Evolutionary conservation across 2,113 vertebrate genomes (phyloP).

Genomic region (Zosterops lateralis): DNA sequence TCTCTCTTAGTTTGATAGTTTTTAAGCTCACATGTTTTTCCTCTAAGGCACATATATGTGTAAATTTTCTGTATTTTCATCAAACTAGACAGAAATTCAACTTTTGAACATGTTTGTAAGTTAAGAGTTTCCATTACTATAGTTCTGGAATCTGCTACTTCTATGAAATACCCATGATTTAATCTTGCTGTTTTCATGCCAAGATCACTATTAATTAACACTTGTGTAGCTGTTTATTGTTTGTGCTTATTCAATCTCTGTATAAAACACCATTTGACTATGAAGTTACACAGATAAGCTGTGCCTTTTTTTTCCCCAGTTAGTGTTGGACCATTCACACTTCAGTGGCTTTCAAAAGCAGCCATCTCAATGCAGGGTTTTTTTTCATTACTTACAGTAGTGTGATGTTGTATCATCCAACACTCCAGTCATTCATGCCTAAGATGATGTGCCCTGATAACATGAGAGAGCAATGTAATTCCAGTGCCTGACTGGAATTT

Average conservation of each 20-base stretch:
- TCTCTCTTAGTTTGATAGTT: background rate
- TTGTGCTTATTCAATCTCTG: background rate
- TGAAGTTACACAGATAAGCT: background rate
- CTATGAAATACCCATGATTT: background rate
- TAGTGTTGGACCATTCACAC: background rate
- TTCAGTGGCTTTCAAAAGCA: background rate
- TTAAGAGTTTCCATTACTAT: background rate
- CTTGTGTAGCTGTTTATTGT: background rate
- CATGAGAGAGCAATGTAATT: background rate
- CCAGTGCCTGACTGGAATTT: background rate
- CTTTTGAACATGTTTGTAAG: background rate
- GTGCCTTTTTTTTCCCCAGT: background rate
- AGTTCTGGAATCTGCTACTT: background rate
- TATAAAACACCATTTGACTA: background rate
- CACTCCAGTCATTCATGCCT: background rate
- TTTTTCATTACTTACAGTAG: background rate
- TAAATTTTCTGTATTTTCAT: background rate
- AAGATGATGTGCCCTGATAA: background rate
- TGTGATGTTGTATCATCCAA: background rate
- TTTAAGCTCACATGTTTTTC: background rate
- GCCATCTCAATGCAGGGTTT: background rate
- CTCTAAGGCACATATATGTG: background rate
- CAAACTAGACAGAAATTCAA: background rate
- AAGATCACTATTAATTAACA: background rate
- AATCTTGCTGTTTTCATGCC: background rate